phyloP scores from a whole-genome alignment of 37 sponge, comb jelly and placozoan genomes.

The Ephydatia muelleri region DNA sequence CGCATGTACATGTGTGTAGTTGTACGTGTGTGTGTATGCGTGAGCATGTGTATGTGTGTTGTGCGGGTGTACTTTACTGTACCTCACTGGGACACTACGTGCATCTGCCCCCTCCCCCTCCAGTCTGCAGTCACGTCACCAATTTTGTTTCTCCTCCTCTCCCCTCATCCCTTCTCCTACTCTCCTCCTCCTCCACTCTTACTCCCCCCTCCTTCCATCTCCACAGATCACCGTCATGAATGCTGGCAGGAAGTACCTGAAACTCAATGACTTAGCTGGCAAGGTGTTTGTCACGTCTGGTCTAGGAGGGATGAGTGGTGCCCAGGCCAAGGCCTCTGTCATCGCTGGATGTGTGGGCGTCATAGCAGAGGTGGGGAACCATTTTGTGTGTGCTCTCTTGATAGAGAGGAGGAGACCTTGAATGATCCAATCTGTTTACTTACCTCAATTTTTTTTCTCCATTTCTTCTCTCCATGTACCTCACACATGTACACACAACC shows the following conservation, averaged over 20 bases:
- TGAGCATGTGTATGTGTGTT: background rate
- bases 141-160: too few relatives aligned
- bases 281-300: constrained; percentile 96
- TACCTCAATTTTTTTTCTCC: background rate
- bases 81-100: background rate
- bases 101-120: background rate
- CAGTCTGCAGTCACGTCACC: too few relatives aligned
- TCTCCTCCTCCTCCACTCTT: too few relatives aligned
- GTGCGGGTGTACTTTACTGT: background rate
- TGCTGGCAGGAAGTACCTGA: constrained; percentile 90
- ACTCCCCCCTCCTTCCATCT: background rate
- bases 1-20: constrained; percentile 4
- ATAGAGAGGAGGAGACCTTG: background rate
- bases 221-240: constrained; percentile 80
- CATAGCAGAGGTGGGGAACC: constrained; percentile 92
- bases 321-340: constrained; percentile 94
- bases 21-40: background rate
- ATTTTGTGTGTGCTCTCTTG: constrained; percentile 37
- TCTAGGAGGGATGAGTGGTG: constrained; percentile 99
- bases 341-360: constrained; percentile 96
- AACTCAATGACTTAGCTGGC: constrained; percentile 66
- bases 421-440: background rate
- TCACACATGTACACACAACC: background rate
- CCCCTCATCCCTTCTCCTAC: too few relatives aligned
- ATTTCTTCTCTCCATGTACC: too few relatives aligned